Percentiles rank a stretch among this genome's conserved stretches.
These are phyloP conservation scores for Acanthosoma haemorrhoidale DNA, from an alignment of 2,888 invertebrate genomes.

Conservation along the genomic window DNA sequence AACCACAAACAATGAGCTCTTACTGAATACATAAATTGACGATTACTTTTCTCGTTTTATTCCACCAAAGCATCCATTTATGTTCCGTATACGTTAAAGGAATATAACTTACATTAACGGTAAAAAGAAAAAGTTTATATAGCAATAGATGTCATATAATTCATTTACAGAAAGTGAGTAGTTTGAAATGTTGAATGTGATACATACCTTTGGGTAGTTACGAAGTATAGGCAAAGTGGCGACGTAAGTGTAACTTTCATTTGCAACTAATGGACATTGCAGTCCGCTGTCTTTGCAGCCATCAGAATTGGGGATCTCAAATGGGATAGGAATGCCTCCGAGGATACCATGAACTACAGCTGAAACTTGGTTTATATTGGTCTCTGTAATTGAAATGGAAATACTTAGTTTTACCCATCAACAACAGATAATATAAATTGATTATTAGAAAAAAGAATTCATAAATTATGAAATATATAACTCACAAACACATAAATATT, in stretches of 20 bases:
- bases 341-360: conserved; percentile 33
- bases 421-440: too few relatives aligned
- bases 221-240: conserved; percentile 23
- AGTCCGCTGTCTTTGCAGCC: conserved; percentile 34
- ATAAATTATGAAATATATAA: too few relatives aligned
- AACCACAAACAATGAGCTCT: too few relatives aligned
- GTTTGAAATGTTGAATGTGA: not conserved
- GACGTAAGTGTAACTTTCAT: conserved; percentile 21
- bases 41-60: too few relatives aligned
- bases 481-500: too few relatives aligned
- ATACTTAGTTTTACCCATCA: too few relatives aligned
- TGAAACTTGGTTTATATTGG: conserved; percentile 8
- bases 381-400: conserved; percentile 13
- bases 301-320: conserved; percentile 31
- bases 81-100: too few relatives aligned
- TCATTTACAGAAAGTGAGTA: not conserved
- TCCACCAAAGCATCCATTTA: too few relatives aligned
- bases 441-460: too few relatives aligned
- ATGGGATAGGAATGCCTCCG: conserved; percentile 32
- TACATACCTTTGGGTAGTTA: conserved; percentile 29
- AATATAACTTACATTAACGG: too few relatives aligned
- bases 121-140: too few relatives aligned
- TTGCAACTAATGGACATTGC: conserved; percentile 26
- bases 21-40: too few relatives aligned
- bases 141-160: not conserved